Percentiles rank a stretch among this genome's conserved stretches.
Conservation (phyloP, 2,113 vertebrate genomes). For the Procavia capensis region DNA sequence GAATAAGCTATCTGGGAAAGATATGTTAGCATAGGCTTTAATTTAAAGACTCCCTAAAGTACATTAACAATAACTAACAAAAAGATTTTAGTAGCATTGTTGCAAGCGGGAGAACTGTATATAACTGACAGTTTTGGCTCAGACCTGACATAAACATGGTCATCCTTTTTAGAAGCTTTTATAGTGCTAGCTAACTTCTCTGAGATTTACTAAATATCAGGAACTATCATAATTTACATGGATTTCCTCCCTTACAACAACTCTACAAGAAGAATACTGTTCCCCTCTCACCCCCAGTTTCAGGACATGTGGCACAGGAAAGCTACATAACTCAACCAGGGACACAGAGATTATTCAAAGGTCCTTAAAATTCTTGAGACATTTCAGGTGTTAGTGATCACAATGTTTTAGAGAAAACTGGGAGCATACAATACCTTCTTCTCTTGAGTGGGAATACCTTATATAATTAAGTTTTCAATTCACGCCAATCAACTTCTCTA, state of each 20-base stretch:
- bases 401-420: background rate
- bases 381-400: background rate
- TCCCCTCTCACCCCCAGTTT: background rate
- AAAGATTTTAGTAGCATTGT: background rate
- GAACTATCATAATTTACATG: background rate
- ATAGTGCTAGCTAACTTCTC: background rate
- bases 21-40: background rate
- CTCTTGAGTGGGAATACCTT: constrained; percentile 28
- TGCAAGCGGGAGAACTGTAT: background rate
- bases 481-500: constrained; percentile 42
- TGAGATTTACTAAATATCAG: background rate
- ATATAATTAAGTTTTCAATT: constrained; percentile 46
- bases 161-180: background rate
- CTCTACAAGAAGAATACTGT: background rate
- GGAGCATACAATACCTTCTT: background rate
- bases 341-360: background rate
- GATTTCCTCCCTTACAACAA: background rate
- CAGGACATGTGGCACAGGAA: background rate
- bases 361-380: background rate
- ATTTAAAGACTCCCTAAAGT: background rate
- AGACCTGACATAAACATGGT: background rate
- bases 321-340: background rate
- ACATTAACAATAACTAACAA: background rate
- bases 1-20: background rate
- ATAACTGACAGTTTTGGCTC: background rate